Conservation (phyloP, 2,797 vertebrate species). For the Leptatherina wallacei region DNA sequence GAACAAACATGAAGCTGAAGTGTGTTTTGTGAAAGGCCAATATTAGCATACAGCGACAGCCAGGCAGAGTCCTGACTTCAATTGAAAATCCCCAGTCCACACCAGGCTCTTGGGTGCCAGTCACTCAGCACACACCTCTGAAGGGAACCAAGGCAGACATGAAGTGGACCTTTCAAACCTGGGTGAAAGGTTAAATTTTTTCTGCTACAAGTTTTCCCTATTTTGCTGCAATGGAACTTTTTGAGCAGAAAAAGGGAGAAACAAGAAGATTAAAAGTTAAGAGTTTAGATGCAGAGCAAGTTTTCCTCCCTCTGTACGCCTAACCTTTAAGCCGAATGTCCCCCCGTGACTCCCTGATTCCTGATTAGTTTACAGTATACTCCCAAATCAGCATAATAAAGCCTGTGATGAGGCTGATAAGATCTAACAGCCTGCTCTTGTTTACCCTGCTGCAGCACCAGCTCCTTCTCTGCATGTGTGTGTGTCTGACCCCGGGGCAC, state of each 20-base stretch:
- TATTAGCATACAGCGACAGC: slow-evolving; percentile 83
- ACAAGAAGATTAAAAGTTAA: slow-evolving; percentile 52
- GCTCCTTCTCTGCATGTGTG: slow-evolving; percentile 72
- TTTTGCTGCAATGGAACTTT: background rate
- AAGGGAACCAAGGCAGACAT: slow-evolving; percentile 53
- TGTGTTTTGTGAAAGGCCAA: slow-evolving; percentile 84
- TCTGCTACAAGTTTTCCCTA: slow-evolving; percentile 25
- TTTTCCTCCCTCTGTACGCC: slow-evolving; percentile 56
- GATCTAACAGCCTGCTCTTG: slow-evolving; percentile 81
- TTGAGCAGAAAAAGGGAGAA: slow-evolving; percentile 7
- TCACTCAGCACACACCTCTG: slow-evolving; percentile 70
- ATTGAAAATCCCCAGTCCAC: slow-evolving; percentile 63
- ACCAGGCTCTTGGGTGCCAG: slow-evolving; percentile 54
- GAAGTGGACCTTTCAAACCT: slow-evolving; percentile 36
- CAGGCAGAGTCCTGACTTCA: slow-evolving; percentile 72
- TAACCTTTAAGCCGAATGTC: slow-evolving; percentile 79
- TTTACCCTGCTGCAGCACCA: slow-evolving; percentile 76
- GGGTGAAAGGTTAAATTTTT: slow-evolving; percentile 61
- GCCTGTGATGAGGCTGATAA: slow-evolving; percentile 79
- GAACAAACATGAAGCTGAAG: slow-evolving; percentile 74
- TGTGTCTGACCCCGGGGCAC: slow-evolving; percentile 83
- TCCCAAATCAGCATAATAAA: slow-evolving; percentile 82
- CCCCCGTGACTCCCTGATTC: slow-evolving; percentile 67
- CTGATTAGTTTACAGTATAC: slow-evolving; percentile 84
- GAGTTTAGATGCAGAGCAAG: slow-evolving; percentile 55